Percentiles rank a stretch among this genome's conserved stretches.
Conservation (phyloP, 2,113 vertebrate genomes). For the Loxodonta africana region DNA sequence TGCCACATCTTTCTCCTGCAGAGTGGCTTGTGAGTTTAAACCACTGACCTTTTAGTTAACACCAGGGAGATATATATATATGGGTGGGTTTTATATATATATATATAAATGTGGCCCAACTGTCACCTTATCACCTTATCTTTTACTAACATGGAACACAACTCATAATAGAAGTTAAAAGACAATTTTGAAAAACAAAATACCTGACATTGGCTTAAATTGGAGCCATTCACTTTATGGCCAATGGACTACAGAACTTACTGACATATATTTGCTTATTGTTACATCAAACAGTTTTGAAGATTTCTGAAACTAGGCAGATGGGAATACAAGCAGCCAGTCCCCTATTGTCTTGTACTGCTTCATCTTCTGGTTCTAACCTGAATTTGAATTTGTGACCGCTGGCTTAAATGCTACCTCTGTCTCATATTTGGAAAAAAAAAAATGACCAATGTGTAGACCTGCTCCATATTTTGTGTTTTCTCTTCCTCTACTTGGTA, state of each 20-base stretch:
- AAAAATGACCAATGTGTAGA: background rate
- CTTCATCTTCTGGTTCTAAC: background rate
- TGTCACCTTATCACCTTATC: background rate
- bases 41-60: too few relatives aligned
- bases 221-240: background rate
- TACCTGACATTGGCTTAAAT: background rate
- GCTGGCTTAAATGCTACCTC: background rate
- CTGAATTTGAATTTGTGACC: background rate
- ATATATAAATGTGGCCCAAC: background rate
- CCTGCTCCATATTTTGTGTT: background rate
- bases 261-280: background rate
- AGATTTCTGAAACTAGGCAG: background rate
- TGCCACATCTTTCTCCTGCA: too few relatives aligned
- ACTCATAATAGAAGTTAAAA: background rate
- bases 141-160: background rate
- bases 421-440: background rate
- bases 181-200: background rate
- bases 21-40: too few relatives aligned
- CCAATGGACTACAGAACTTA: background rate
- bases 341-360: accelerated
- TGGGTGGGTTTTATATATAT: too few relatives aligned
- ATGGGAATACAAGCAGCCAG: background rate
- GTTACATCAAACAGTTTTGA: background rate
- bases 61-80: too few relatives aligned
- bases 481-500: background rate